Evolutionary conservation across 2,113 vertebrate species (phyloP).

Genomic region (Cyanocitta stelleri): DNA sequence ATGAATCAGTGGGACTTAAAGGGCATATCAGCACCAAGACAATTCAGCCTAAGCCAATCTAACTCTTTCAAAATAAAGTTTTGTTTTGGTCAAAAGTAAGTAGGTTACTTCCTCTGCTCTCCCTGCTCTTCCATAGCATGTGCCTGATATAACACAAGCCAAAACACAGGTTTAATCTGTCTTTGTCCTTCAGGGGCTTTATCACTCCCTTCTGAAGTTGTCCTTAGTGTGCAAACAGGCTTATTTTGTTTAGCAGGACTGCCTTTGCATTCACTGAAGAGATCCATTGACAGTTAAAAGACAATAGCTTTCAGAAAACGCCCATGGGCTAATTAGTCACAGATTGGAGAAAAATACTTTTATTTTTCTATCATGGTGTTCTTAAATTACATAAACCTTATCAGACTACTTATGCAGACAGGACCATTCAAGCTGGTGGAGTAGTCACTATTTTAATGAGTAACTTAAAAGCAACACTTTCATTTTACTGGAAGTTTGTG

Average conservation of each 20-base stretch:
- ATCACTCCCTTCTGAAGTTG: not conserved
- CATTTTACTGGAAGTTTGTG: not conserved
- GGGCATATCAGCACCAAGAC: not conserved
- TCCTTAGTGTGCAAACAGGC: not conserved
- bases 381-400: not conserved
- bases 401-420: not conserved
- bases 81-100: constrained; percentile 7
- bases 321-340: not conserved
- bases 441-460: not conserved
- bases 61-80: not conserved
- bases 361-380: not conserved
- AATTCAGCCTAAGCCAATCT: not conserved
- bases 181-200: not conserved
- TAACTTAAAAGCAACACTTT: not conserved
- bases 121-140: not conserved
- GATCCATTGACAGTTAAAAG: not conserved
- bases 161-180: not conserved
- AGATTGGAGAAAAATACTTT: not conserved
- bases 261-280: not conserved
- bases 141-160: not conserved
- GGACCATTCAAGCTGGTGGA: not conserved
- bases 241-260: not conserved
- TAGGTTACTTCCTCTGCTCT: not conserved
- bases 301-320: constrained; percentile 2
- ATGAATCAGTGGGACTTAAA: constrained; percentile 14